These are phyloP conservation scores for Galagoides demidoff DNA, from an alignment of 2,797 vertebrate species.

Conservation along the genomic window DNA sequence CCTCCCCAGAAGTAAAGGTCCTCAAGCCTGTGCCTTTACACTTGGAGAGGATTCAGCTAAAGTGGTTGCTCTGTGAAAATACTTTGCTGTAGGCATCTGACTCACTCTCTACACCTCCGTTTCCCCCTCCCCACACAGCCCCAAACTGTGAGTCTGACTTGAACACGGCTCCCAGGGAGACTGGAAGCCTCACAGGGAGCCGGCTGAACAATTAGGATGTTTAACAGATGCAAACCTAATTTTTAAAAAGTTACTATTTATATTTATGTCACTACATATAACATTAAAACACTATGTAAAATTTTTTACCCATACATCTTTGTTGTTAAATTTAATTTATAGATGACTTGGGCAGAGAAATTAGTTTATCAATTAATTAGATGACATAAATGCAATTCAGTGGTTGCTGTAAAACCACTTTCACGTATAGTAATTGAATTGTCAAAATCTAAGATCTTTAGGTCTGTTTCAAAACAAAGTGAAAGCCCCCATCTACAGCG, in stretches of 20 bases:
- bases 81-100: background rate
- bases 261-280: background rate
- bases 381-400: background rate
- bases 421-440: background rate
- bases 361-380: conserved; percentile 1
- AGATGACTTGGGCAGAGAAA: background rate
- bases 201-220: background rate
- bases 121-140: background rate
- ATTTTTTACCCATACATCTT: background rate
- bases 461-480: background rate
- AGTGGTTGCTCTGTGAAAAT: no score
- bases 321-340: conserved; percentile 1
- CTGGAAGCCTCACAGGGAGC: background rate
- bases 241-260: background rate
- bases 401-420: background rate
- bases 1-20: background rate
- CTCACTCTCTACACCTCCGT: no score
- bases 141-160: accelerated
- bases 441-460: background rate
- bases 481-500: no score
- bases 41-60: no score
- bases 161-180: background rate
- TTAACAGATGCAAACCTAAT: background rate
- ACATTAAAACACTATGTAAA: background rate
- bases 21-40: background rate